A percentile compares a stretch with the other conserved stretches of the same genome.
These are phyloP conservation scores for Lasiurus cinereus DNA, from an alignment of 2,113 vertebrate species.

Conservation along the genomic window DNA sequence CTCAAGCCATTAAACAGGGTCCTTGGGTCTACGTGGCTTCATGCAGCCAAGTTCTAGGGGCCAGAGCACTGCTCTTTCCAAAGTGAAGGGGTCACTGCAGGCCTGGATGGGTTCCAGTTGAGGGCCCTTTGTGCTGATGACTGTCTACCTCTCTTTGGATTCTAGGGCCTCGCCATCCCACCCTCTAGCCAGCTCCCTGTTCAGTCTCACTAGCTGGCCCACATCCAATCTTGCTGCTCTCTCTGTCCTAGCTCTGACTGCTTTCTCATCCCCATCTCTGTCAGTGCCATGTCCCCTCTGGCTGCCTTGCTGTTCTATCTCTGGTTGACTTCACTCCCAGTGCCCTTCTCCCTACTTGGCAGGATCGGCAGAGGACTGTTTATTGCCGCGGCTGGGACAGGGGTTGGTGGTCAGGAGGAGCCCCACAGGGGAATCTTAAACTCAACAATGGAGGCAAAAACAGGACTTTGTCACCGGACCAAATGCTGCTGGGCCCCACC, in stretches of 20 bases:
- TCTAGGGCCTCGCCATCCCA: not conserved
- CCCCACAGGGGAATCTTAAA: not conserved
- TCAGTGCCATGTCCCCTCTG: not conserved
- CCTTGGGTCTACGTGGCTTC: not conserved
- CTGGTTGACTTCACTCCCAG: constrained; percentile 4
- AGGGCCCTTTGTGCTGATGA: not conserved
- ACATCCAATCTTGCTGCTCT: not conserved
- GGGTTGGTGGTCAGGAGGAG: not conserved
- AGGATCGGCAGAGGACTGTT: not conserved
- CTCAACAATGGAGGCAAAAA: not conserved
- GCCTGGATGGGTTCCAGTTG: not conserved
- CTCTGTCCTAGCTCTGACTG: not conserved
- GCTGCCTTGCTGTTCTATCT: not conserved
- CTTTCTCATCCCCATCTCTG: not conserved
- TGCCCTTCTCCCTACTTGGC: not conserved
- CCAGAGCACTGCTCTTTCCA: not conserved
- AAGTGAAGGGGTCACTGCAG: not conserved
- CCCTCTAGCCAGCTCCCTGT: not conserved
- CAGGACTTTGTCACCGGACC: not conserved
- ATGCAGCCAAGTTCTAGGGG: not conserved
- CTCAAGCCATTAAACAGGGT: not conserved
- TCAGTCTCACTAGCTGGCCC: not conserved
- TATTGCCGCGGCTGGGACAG: not conserved
- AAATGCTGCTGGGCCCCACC: not conserved
- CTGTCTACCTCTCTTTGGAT: not conserved